These are phyloP conservation scores for Drosophila paucipuncta DNA, from an alignment of 2,888 invertebrate genomes.

Conservation along the genomic window DNA sequence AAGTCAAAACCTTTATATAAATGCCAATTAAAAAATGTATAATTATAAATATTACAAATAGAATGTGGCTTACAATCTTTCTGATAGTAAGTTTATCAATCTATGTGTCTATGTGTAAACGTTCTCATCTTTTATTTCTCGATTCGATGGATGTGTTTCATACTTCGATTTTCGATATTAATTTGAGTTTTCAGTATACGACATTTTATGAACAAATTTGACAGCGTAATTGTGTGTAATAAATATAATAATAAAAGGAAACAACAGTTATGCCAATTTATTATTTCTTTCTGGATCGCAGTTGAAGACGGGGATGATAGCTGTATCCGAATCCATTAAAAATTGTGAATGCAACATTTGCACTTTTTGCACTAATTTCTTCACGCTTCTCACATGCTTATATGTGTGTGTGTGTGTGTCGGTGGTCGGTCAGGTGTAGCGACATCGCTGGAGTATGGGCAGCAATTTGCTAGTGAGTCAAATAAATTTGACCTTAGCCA, in stretches of 20 bases:
- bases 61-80: neutral
- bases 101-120: neutral
- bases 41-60: neutral
- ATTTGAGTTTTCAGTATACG: neutral
- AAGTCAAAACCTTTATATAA: neutral
- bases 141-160: neutral
- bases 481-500: constrained; percentile 80
- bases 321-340: constrained; percentile 68
- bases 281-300: constrained; percentile 14
- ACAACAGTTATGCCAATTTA: neutral
- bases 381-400: constrained; percentile 11
- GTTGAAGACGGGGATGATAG: constrained; percentile 23
- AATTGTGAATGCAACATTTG: constrained; percentile 79
- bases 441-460: constrained; percentile 63
- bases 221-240: neutral
- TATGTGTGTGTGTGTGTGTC: constrained; percentile 20
- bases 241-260: neutral
- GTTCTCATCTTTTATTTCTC: neutral
- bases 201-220: neutral
- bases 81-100: neutral
- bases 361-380: constrained; percentile 75
- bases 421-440: constrained; percentile 68
- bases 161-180: neutral
- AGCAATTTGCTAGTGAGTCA: constrained; percentile 79
- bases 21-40: neutral